These are phyloP conservation scores for Pseudorectes ferrugineus DNA, from an alignment of 2,113 vertebrate species.

Conservation along the genomic window DNA sequence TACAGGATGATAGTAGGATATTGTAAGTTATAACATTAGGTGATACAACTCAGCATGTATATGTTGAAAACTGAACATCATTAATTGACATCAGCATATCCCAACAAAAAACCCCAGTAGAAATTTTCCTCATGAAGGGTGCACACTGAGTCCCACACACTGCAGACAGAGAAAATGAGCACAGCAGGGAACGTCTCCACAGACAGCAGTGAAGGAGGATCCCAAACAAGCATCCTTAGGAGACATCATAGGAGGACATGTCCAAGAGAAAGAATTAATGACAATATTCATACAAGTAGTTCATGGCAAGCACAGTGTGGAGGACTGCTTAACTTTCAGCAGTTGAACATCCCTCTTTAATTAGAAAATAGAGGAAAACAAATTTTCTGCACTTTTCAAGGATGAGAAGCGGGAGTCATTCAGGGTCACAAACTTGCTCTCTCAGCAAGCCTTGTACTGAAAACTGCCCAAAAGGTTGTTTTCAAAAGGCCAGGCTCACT, in stretches of 20 bases:
- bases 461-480: neutral
- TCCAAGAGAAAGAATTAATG: neutral
- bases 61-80: neutral
- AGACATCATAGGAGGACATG: neutral
- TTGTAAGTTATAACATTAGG: neutral
- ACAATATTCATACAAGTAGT: neutral
- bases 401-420: neutral
- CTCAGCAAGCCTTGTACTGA: neutral
- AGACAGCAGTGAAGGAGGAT: neutral
- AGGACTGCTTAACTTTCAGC: neutral
- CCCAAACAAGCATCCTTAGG: neutral
- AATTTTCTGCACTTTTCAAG: neutral
- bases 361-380: neutral
- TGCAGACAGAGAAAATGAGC: neutral
- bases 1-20: neutral
- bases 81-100: neutral
- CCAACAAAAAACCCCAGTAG: neutral
- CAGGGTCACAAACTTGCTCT: neutral
- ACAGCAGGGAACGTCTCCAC: neutral
- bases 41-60: neutral
- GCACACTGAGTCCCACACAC: neutral
- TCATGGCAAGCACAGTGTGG: neutral
- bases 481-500: neutral
- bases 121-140: neutral
- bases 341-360: neutral